Evolutionary conservation across 2,888 invertebrate species (phyloP).

Genomic region (Acronicta aceris): DNA sequence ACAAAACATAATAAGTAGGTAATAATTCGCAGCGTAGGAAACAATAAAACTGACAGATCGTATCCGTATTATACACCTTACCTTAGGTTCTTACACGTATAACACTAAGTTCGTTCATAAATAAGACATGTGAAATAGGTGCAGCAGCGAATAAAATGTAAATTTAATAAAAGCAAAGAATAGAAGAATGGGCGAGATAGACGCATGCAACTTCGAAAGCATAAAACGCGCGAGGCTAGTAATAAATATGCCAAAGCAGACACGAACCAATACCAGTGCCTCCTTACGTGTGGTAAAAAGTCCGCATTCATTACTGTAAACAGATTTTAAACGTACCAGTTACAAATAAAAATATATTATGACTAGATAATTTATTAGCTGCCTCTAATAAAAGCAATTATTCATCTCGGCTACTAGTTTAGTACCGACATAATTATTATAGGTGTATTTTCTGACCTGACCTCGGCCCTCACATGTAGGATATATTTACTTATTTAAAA

Average conservation of each 20-base stretch:
- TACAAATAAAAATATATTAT: slow-evolving; percentile 49
- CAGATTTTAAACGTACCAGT: slow-evolving; percentile 47
- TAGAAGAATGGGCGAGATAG: slow-evolving; percentile 57
- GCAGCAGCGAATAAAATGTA: slow-evolving; percentile 47
- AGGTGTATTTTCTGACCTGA: slow-evolving; percentile 7
- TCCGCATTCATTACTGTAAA: slow-evolving; percentile 64
- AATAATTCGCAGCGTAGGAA: slow-evolving; percentile 6
- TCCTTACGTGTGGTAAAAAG: slow-evolving; percentile 61
- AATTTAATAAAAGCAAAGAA: slow-evolving; percentile 72
- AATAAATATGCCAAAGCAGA: slow-evolving; percentile 75
- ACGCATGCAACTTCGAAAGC: slow-evolving; percentile 63
- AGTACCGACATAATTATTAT: slow-evolving; percentile 19
- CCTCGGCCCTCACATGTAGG: background rate
- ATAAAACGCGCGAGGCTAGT: slow-evolving; percentile 71
- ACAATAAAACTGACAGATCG: slow-evolving; percentile 23
- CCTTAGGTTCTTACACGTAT: slow-evolving; percentile 24
- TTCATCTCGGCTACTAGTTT: slow-evolving; percentile 18
- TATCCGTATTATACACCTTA: slow-evolving; percentile 21
- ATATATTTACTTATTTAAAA: background rate
- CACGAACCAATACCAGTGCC: slow-evolving; percentile 69
- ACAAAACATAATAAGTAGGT: slow-evolving; percentile 1
- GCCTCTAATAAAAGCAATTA: slow-evolving; percentile 47
- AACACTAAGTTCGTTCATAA: slow-evolving; percentile 48
- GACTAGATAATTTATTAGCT: slow-evolving; percentile 41
- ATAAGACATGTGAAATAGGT: slow-evolving; percentile 57